These are phyloP conservation scores for Delphinapterus leucas DNA, from an alignment of 2,113 vertebrate species.

Conservation along the genomic window DNA sequence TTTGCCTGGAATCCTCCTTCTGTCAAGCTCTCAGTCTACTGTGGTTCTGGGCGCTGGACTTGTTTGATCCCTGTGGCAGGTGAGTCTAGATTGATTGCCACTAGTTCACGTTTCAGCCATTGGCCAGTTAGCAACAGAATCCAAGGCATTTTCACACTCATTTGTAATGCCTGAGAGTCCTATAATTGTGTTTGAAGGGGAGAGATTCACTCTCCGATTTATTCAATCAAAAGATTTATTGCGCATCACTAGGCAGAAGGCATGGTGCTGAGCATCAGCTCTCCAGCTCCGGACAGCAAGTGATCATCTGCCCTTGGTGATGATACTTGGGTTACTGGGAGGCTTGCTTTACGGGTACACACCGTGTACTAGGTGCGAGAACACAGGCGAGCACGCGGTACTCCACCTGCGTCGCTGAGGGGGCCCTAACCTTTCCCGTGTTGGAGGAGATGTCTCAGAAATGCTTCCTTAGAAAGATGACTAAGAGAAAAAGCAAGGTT, in stretches of 20 bases:
- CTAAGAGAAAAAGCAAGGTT: not conserved
- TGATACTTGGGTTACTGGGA: fast-evolving
- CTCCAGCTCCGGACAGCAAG: not conserved
- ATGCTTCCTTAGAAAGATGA: not conserved
- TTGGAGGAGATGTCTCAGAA: not conserved
- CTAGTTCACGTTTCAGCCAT: not conserved
- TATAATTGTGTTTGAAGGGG: not conserved
- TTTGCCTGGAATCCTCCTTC: not conserved
- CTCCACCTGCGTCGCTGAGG: fast-evolving
- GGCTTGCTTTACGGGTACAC: fast-evolving
- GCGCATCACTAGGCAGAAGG: not conserved
- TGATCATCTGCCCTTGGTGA: not conserved
- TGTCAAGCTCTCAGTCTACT: not conserved
- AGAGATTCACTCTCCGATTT: not conserved
- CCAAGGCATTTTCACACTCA: not conserved
- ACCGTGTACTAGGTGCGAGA: fast-evolving
- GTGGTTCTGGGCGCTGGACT: not conserved
- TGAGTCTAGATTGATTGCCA: not conserved
- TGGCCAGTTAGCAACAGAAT: not conserved
- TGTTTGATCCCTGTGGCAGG: not conserved
- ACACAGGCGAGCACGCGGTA: fast-evolving
- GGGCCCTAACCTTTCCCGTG: fast-evolving
- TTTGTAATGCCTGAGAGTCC: not conserved
- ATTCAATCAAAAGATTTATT: not conserved
- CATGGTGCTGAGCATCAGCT: fast-evolving